Base-by-base conservation (phyloP, 2,888 invertebrate genomes). In the Ochropacha duplaris region DNA sequence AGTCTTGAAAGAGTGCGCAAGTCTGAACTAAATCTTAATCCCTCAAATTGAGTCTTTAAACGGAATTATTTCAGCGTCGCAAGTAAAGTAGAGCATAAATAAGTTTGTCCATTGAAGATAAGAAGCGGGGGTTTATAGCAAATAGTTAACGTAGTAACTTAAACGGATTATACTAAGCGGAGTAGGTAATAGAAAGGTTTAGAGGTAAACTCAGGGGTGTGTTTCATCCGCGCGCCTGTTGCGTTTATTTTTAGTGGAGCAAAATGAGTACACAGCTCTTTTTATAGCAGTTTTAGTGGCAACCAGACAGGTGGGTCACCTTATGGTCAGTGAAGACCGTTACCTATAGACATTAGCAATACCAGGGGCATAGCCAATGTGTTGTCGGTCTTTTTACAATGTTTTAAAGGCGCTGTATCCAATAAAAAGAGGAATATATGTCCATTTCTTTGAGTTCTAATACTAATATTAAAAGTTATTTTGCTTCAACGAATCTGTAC, bases 151-250 rank as follows among this genome's bases (percentile, higher is more conserved):
- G 57, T 26, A 56, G 24, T 36, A 51, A 54, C 57, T 54, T 60
- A 58, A 58, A 54, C 51, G 56, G 60, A 60, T 60, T 60, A 58
- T 51, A 54, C 44, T 34, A 50, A 60, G 49, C 26, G 22, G 9
- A 44, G 26, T 22, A 44, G 12, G 31, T 52, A 52, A 52, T 36
- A 54, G 34, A 54, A 52, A 54, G 26, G 26, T 36, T 56, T 24
- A 51, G 31, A 12, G n/a, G 19, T 5, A 36, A 50, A 28, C 31
- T 54, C 44, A 57, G 24, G 39, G 57, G 2, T 1, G 6, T 6
- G 44, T 8, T 44, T 44, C 44, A 44, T 19, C n/a, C 4, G 44
- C 44, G 44, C 44, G 16, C 9, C 44, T 44, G 44, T 19, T 44
- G 44, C 44, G 44, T 44, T 44, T 44, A 19, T 16, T 28, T 31